Evolutionary conservation across 1,140 invertebrate species (phyloP).

Genomic region (Drosophila mojavensis): DNA sequence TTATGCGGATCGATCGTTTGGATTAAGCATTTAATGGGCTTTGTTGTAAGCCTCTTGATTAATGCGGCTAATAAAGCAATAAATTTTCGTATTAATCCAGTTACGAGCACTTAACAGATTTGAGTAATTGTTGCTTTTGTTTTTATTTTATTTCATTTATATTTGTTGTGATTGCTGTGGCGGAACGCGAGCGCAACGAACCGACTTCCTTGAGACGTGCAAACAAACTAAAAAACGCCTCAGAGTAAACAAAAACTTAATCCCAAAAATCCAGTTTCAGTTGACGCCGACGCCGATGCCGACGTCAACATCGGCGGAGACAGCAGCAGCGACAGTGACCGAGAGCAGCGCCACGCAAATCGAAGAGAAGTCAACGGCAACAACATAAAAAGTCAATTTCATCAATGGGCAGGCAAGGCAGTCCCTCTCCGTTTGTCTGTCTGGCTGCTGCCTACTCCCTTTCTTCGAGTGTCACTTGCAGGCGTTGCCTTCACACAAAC

Average conservation of each 20-base stretch:
- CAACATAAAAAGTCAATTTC: conserved; percentile 84
- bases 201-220: conserved; percentile 77
- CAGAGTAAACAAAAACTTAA: conserved; percentile 84
- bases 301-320: conserved; percentile 26
- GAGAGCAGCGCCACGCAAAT: conserved; percentile 54
- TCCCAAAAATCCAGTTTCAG: conserved; percentile 81
- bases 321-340: conserved; percentile 16
- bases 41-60: conserved; percentile 66
- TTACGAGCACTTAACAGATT: conserved; percentile 70
- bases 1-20: conserved; percentile 9
- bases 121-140: conserved; percentile 38
- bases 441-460: not conserved
- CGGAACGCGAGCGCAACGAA: conserved; percentile 55
- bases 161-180: conserved; percentile 20
- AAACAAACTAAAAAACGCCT: conserved; percentile 83
- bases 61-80: conserved; percentile 62
- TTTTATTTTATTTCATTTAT: conserved; percentile 15
- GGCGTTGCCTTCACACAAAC: conserved; percentile 60
- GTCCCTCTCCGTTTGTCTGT: conserved; percentile 8
- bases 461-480: conserved; percentile 56
- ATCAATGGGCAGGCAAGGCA: conserved; percentile 69
- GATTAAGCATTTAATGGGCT: conserved; percentile 47
- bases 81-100: conserved; percentile 71
- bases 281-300: conserved; percentile 34
- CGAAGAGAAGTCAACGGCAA: conserved; percentile 72